Base-by-base conservation (phyloP, 2,797 vertebrate species). In the Xiphorhynchus erythropygius region DNA sequence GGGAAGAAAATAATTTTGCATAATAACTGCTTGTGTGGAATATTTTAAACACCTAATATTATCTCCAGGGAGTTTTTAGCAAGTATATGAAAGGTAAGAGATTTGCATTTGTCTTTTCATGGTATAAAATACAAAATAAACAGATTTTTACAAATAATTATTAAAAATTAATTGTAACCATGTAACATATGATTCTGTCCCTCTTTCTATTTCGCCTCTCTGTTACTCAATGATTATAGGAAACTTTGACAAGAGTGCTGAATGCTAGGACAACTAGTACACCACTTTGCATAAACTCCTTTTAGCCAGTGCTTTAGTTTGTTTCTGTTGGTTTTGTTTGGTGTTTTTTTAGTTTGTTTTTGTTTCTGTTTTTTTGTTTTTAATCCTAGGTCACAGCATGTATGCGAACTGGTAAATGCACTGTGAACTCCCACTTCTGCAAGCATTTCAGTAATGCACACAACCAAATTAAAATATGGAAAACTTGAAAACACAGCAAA, bases 121-220 rank as follows among this genome's bases (percentile, higher is more conserved):
- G 44, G 6, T 69, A 18, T 41, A 59, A 83, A 83, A 53, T 22
- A 57, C 6, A 60, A 86, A 69, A 33, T 9, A 52, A 41, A 42
- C 8, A 27, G 7, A 24, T 39, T 33, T 35, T 74, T 11, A 33
- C 49, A 90, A 39, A 39, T 32, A 32, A 52, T 15, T 8, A 10
- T 28, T 32, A 27, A 28, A 1, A 80, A 42, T 28, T 53, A 1
- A 37, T 79, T 88, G 14, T 35, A 81, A 10, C 3, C 7, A 30
- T 30, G 28, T 25, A 33, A 33, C 7, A 35, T 19, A 16, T 0
- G 1, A 60, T 41, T 47, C 30, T 17, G 62, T 19, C 4, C 0
- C 7, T 32, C 32, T 52, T 88, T 83, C 18, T 50, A 3, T 4
- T 89, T 12, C 59, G 11, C 3, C 2, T 69, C 10, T 10, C 5